A percentile compares a stretch with the other conserved stretches of the same genome.
phyloP scores from a whole-genome alignment of 2,113 vertebrate species.

The Empidonax traillii region DNA sequence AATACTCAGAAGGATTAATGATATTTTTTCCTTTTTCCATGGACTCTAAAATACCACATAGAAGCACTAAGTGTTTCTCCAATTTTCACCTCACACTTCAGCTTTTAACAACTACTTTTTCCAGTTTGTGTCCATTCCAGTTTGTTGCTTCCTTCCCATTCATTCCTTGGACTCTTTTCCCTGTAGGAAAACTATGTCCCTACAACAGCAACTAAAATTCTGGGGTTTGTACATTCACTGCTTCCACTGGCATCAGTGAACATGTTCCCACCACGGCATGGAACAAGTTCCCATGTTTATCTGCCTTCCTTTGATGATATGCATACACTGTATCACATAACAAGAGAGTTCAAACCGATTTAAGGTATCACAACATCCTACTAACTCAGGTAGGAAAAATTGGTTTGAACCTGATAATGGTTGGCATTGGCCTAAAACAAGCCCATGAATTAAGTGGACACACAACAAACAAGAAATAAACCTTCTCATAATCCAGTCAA shows the following conservation, averaged over 20 bases:
- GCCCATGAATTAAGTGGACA: not conserved
- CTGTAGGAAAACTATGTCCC: not conserved
- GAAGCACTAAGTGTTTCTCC: not conserved
- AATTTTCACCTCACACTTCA: not conserved
- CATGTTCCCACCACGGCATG: not conserved
- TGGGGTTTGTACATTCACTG: not conserved
- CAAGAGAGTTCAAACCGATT: not conserved
- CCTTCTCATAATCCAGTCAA: not conserved
- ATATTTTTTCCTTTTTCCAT: not conserved
- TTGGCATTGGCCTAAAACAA: not conserved
- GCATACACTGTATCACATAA: not conserved
- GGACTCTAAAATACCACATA: not conserved
- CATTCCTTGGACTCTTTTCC: not conserved
- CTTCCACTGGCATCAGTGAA: not conserved
- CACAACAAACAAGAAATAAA: not conserved
- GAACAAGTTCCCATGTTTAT: not conserved
- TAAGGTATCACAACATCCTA: not conserved
- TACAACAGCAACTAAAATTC: not conserved
- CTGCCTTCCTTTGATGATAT: not conserved
- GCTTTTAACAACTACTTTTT: not conserved
- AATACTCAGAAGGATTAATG: not conserved
- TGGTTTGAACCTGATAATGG: not conserved
- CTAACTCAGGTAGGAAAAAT: not conserved
- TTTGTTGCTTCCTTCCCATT: not conserved
- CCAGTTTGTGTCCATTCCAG: not conserved